Percentiles rank a stretch among this genome's conserved stretches.
These are phyloP conservation scores for Archocentrus centrarchus DNA, from an alignment of 2,113 vertebrate species.

Conservation along the genomic window DNA sequence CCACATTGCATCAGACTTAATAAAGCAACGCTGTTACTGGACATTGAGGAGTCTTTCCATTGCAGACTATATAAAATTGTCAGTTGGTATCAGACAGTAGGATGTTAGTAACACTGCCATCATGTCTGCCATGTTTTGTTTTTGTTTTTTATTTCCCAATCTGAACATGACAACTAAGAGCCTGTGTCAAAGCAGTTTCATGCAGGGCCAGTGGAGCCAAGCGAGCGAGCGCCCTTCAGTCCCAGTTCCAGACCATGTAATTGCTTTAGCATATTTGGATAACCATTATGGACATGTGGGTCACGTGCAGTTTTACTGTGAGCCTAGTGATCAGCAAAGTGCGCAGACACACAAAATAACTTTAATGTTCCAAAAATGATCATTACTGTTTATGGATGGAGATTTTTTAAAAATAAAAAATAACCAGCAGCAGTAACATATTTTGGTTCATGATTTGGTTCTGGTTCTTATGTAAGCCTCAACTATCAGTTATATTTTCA, in stretches of 20 bases:
- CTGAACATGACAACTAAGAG: not conserved
- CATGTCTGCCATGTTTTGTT: not conserved
- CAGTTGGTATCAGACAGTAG: not conserved
- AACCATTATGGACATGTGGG: not conserved
- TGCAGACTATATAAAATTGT: constrained; percentile 4
- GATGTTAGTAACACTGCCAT: not conserved
- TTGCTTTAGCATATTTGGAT: not conserved
- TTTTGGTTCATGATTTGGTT: not conserved
- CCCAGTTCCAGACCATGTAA: constrained; percentile 1
- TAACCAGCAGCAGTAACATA: not conserved
- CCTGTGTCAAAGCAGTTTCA: constrained; percentile 23
- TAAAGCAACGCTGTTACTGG: not conserved
- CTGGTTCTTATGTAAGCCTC: not conserved
- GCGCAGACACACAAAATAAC: not conserved
- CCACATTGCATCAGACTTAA: constrained; percentile 47
- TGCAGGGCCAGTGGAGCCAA: not conserved
- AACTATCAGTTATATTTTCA: not conserved
- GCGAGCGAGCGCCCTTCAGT: not conserved
- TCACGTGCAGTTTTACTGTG: not conserved
- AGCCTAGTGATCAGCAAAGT: not conserved
- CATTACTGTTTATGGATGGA: not conserved
- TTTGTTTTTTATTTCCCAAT: not conserved
- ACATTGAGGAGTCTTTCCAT: constrained; percentile 1
- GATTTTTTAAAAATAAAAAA: not conserved
- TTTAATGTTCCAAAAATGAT: not conserved